A percentile compares a stretch with the other conserved stretches of the same genome.
These are phyloP conservation scores for Ovis canadensis DNA, from an alignment of 2,113 vertebrate species.

Conservation along the genomic window DNA sequence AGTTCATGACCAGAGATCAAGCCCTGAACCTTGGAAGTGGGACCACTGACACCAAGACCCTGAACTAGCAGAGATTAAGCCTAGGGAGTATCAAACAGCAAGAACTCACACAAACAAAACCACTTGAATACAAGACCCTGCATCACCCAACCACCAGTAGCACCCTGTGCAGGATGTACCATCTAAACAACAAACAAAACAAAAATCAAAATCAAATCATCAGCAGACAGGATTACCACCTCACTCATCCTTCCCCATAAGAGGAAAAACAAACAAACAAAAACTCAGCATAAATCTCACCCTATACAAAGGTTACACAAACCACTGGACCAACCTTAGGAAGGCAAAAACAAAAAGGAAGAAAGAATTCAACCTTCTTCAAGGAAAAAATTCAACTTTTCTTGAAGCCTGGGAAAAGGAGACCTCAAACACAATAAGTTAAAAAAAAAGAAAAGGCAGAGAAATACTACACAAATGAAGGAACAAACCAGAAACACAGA, in stretches of 20 bases:
- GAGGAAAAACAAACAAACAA: background rate
- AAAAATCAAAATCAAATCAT: background rate
- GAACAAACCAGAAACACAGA: background rate
- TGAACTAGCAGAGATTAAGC: background rate
- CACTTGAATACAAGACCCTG: background rate
- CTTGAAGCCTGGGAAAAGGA: background rate
- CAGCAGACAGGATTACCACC: background rate
- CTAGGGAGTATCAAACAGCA: background rate
- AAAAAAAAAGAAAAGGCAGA: background rate
- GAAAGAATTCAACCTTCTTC: background rate
- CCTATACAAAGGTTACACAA: background rate
- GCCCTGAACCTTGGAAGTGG: background rate
- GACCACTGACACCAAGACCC: background rate
- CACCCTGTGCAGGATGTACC: background rate
- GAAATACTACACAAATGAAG: background rate
- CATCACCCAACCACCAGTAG: background rate
- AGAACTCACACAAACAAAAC: background rate
- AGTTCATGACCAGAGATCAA: background rate
- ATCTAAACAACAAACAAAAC: background rate
- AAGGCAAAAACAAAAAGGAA: background rate
- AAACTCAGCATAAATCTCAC: background rate
- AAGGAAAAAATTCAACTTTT: background rate
- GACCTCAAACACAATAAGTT: background rate
- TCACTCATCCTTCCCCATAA: background rate
- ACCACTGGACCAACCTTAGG: background rate